Percentiles rank a stretch among this genome's conserved stretches.
phyloP scores from a whole-genome alignment of 2,113 vertebrate species.

The Apodemus speciosus region DNA sequence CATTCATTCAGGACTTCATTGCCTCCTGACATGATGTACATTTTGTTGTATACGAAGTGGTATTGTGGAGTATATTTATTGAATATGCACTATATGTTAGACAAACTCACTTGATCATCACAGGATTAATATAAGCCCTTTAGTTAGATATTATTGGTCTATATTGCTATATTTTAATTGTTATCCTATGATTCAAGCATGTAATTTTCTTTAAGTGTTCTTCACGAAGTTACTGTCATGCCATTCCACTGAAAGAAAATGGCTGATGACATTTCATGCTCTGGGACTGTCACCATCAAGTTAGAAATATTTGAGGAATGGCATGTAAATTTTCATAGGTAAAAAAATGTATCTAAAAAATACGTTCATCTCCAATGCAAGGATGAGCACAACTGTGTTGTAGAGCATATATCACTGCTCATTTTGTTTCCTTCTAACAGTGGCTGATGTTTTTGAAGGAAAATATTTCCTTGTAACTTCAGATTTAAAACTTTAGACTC shows the following conservation, averaged over 20 bases:
- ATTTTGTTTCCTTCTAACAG: conserved; percentile 31
- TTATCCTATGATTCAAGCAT: not conserved
- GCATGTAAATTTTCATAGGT: conserved; percentile 8
- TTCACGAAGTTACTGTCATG: not conserved
- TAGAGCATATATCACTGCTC: conserved; percentile 29
- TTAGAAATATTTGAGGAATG: conserved; percentile 52
- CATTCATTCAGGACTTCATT: not conserved
- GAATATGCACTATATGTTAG: not conserved
- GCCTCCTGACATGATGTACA: not conserved
- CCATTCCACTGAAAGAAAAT: conserved; percentile 5
- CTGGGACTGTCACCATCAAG: not conserved
- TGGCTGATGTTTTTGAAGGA: conserved; percentile 50
- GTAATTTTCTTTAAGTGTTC: conserved; percentile 27
- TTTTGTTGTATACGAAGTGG: not conserved
- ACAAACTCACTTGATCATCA: not conserved
- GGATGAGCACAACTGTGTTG: not conserved
- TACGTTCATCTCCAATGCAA: not conserved
- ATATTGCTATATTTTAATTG: not conserved
- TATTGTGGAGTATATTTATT: not conserved
- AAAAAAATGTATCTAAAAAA: conserved; percentile 34
- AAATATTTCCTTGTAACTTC: conserved; percentile 46
- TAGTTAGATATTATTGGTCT: not conserved
- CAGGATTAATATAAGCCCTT: not conserved
- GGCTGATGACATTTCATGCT: not conserved
- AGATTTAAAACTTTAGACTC: conserved; percentile 49